Evolutionary conservation across 2,888 invertebrate genomes (phyloP).

Genomic region (Cheilosia pagana): DNA sequence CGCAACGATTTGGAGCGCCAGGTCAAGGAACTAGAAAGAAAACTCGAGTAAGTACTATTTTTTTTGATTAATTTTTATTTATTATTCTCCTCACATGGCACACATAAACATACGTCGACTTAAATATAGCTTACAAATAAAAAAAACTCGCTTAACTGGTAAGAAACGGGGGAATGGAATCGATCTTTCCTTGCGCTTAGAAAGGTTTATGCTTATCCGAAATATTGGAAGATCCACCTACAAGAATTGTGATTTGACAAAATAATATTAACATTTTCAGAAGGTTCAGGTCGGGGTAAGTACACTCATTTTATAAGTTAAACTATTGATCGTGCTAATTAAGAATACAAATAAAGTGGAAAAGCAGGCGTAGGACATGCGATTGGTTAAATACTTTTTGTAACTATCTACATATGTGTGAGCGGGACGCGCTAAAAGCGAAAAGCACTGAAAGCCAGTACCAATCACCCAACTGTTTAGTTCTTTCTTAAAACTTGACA

Average conservation of each 20-base stretch:
- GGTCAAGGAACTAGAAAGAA: constrained; percentile 85
- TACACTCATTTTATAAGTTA: not conserved
- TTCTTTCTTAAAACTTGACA: no score
- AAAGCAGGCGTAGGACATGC: no score
- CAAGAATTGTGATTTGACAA: constrained; percentile 52
- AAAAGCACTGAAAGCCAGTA: no score
- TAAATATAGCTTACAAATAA: constrained; percentile 12
- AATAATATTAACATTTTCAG: not conserved
- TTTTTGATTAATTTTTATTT: constrained; percentile 17
- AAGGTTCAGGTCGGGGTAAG: not conserved
- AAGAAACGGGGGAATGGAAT: not conserved
- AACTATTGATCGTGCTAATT: not conserved
- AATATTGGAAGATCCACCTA: constrained; percentile 77
- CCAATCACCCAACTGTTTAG: no score
- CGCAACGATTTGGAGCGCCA: constrained; percentile 85
- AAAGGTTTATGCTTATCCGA: constrained; percentile 67
- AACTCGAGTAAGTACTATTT: constrained; percentile 83
- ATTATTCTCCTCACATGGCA: constrained; percentile 53
- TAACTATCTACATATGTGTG: no score
- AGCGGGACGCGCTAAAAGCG: no score
- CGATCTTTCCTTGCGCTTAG: constrained; percentile 13
- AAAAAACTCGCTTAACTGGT: constrained; percentile 17
- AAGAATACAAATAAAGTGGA: no score
- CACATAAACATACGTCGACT: constrained; percentile 42
- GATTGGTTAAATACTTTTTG: no score